Base-by-base conservation (phyloP, 2,888 invertebrate genomes). In the Herminia tarsipennalis region DNA sequence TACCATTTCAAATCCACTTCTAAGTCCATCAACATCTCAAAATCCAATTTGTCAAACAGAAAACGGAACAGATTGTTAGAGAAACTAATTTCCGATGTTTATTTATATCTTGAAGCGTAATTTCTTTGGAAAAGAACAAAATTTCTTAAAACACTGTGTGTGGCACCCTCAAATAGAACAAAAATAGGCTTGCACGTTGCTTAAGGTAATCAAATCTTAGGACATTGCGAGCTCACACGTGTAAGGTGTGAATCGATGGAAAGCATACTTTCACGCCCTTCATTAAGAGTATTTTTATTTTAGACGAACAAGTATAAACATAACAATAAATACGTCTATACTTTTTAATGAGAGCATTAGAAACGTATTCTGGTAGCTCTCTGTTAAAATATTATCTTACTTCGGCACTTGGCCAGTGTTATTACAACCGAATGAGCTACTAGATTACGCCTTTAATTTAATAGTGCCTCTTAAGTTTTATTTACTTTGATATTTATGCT, bases 191-290 rank as follows among this genome's bases (percentile, higher is more conserved):
- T 63, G 66, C 66, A 65, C 69, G 69, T 69, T 76, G 68, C 68
- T 70, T 71, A 60, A 83, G 76, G 83, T 86, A 86, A 86, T 88
- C 81, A 82, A 79, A 77, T 66, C 73, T 76, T 82, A 82, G 74
- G 86, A 84, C 87, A 86, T 73, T 81, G 40, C 45, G 39, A 35
- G 34, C 35, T 33, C 47, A 82, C 86, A 85, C 88, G 85, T 83
- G 81, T 68, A 79, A 86, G 74, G 89, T 89, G 90, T 80, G 79
- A 87, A 81, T 67, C 66, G 83, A 89, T 68, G 77, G 63, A 75
- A 79, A 76, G 75, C 89, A 88, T 57, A 70, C 74, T 64, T 74
- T 70, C 69, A 68, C 76, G 71, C 81, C 81, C 83, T 77, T 78
- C 81, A 70, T 76, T 81, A 71, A 58, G 46, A 48, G 30, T 41